These are phyloP conservation scores for Gila orcuttii DNA, from an alignment of 2,113 vertebrate species.

Conservation along the genomic window DNA sequence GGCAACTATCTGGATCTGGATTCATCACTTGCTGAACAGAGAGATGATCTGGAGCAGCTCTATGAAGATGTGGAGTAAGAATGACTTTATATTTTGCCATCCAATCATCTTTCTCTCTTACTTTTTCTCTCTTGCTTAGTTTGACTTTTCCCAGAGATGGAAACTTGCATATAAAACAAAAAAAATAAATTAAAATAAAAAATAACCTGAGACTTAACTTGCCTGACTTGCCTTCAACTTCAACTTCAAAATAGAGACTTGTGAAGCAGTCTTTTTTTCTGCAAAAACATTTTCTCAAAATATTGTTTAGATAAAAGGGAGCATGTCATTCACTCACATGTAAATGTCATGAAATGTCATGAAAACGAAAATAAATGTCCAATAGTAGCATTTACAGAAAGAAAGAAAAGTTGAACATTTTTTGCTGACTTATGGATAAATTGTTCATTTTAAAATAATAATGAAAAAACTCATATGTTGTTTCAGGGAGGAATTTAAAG, in stretches of 20 bases:
- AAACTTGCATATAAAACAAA: not conserved
- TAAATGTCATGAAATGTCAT: not conserved
- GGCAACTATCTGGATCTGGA: constrained; percentile 95
- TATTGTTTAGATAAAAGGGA: not conserved
- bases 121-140: not conserved
- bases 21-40: constrained; percentile 88
- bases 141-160: not conserved
- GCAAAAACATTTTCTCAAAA: not conserved
- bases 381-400: not conserved
- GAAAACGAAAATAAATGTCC: not conserved
- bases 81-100: not conserved
- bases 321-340: not conserved
- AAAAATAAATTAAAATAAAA: not conserved
- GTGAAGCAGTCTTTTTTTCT: not conserved
- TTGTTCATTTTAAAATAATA: not conserved
- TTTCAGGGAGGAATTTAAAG: not conserved
- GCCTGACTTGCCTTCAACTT: not conserved
- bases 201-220: not conserved
- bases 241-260: not conserved
- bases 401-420: not conserved
- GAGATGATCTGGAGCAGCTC: constrained; percentile 90
- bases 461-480: not conserved
- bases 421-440: not conserved
- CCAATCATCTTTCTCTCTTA: not conserved
- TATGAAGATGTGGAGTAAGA: constrained; percentile 89